Evolutionary conservation across 1,140 invertebrate genomes (phyloP), one percentile per base, ranked within the genome.

Genomic region (Eubasilissa regina): DNA sequence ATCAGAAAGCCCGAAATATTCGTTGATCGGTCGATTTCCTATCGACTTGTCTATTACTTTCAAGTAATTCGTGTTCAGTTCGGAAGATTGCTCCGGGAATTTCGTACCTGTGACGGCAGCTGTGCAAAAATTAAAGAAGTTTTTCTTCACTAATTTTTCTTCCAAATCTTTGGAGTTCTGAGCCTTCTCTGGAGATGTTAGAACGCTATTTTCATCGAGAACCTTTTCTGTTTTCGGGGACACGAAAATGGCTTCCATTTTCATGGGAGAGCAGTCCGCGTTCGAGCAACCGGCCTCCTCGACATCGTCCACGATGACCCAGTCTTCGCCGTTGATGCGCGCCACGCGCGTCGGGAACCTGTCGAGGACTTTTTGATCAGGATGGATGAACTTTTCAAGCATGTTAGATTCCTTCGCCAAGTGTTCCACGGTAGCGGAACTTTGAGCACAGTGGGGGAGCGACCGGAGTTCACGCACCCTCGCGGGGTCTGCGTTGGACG

Each of bases 401-500:
- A 56, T 68, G 12, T 75, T 56, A 9, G 75, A 74, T n/a, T 73
- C 35, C n/a, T 74, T 66, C 0, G 25, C 58, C n/a, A 82, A 15
- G 62, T 48, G 25, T 44, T 76, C 9, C 48, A 51, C 56, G 70
- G 70, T 58, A n/a, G 48, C 9, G 11, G 60, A 35, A 8, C n/a
- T 56, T 60, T 64, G 15, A 17, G 15, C 12, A 0, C 73, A 35
- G 58, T 3, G 25, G 17, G 75, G 60, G 43, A 75, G 48, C 35
- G 68, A 10, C 0, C 75, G 45, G 19, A 75, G n/a, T 44, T 80
- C 75, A 77, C 72, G 80, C 35, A 80, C 64, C 77, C 25, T 91
- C 89, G 53, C 90, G 87, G 62, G 85, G 83, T 84, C 89, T 90
- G 83, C 88, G 86, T 55, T 87, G 87, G 87, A 91, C 89, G 88